Evolutionary conservation across 2,888 invertebrate species (phyloP).

Genomic region (Pelosia muscerda): DNA sequence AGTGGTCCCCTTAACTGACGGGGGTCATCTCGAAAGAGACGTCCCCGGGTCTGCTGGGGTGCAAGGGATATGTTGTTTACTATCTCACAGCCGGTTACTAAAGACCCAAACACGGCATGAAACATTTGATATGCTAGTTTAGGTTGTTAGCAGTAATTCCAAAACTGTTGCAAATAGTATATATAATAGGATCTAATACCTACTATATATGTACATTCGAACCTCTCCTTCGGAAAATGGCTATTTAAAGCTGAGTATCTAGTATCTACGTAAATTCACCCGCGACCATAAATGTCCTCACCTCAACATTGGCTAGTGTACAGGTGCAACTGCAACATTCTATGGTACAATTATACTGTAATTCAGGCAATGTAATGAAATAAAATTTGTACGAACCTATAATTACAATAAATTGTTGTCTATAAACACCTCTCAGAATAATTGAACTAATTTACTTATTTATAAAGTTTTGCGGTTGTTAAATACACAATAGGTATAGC

Average conservation of each 20-base stretch:
- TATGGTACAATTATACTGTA: constrained; percentile 22
- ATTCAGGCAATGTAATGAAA: constrained; percentile 15
- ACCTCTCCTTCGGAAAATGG: not conserved
- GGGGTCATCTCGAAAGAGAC: no score
- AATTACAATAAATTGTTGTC: constrained; percentile 11
- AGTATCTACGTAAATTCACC: constrained; percentile 19
- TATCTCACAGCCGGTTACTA: no score
- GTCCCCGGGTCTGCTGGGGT: no score
- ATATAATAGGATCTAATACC: not conserved
- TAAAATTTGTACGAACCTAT: not conserved
- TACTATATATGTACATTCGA: constrained; percentile 5
- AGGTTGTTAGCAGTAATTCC: not conserved
- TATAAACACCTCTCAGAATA: constrained; percentile 14
- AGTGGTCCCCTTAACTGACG: no score
- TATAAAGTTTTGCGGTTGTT: constrained; percentile 28
- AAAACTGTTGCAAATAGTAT: not conserved
- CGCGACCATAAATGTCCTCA: constrained; percentile 17
- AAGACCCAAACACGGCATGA: no score
- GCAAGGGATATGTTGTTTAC: no score
- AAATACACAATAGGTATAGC: constrained; percentile 37
- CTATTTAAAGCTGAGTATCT: constrained; percentile 7
- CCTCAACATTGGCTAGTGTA: constrained; percentile 15
- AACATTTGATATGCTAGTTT: not conserved
- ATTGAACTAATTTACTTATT: constrained; percentile 32
- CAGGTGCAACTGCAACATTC: constrained; percentile 12